These are phyloP conservation scores for Lepidotrigona ventralis DNA, from an alignment of 1,140 invertebrate species.

Conservation along the genomic window DNA sequence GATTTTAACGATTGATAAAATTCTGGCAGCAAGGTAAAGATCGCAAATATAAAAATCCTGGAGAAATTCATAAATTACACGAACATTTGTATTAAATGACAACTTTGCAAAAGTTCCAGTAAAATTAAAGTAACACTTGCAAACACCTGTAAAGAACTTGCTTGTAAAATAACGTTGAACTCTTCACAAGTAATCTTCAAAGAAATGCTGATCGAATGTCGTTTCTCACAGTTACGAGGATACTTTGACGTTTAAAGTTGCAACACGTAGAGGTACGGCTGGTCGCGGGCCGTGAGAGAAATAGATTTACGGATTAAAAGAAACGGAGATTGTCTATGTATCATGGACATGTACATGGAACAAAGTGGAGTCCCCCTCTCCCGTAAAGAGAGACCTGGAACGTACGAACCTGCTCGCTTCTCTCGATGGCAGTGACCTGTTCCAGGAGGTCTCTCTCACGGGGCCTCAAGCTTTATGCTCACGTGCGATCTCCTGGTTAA, in stretches of 20 bases:
- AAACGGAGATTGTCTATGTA: slow-evolving; percentile 15
- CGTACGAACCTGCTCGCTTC: slow-evolving; percentile 62
- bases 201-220: neutral
- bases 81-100: no score
- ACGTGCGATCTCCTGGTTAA: slow-evolving; percentile 54
- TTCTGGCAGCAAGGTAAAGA: no score
- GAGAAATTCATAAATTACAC: no score
- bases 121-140: no score
- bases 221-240: neutral
- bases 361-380: slow-evolving; percentile 63
- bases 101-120: no score
- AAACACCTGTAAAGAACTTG: no score
- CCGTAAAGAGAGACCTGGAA: slow-evolving; percentile 66
- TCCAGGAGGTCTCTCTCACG: slow-evolving; percentile 55
- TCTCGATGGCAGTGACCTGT: slow-evolving; percentile 72
- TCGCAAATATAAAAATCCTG: no score
- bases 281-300: slow-evolving; percentile 36
- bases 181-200: neutral
- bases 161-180: neutral
- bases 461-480: slow-evolving; percentile 48
- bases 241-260: neutral
- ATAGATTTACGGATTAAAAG: slow-evolving; percentile 49
- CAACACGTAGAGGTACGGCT: neutral
- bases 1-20: no score
- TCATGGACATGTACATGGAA: slow-evolving; percentile 33